These are phyloP conservation scores for Callipepla californica DNA, from an alignment of 2,113 vertebrate genomes.

Conservation along the genomic window DNA sequence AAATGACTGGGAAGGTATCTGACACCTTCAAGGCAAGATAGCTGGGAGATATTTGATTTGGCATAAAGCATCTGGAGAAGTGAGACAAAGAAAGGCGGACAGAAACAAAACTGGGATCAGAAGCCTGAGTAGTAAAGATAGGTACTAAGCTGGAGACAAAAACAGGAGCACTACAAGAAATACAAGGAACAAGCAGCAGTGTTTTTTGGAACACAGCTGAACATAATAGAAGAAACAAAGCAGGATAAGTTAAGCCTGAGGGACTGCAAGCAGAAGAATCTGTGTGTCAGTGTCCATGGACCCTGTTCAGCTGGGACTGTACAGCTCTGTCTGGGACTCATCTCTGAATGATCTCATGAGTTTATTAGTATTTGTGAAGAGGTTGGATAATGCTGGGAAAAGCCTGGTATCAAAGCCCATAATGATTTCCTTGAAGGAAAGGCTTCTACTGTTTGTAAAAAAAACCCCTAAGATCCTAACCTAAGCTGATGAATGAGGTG, in stretches of 20 bases:
- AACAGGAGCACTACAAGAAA: background rate
- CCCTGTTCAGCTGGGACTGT: background rate
- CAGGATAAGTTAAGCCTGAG: background rate
- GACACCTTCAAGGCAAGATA: background rate
- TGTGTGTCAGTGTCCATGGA: rapidly evolving
- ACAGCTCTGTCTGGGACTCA: background rate
- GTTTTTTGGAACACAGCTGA: background rate
- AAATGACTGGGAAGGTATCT: background rate
- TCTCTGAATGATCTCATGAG: background rate
- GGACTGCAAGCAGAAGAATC: background rate
- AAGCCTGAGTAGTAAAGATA: background rate
- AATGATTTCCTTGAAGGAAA: background rate
- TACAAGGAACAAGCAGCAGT: background rate
- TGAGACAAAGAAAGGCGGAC: background rate
- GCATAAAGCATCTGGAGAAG: background rate
- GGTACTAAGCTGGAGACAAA: background rate
- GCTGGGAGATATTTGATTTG: background rate
- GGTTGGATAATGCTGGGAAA: background rate
- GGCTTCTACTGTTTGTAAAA: background rate
- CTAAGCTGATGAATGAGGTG: background rate
- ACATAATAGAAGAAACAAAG: background rate
- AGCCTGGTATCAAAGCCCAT: background rate
- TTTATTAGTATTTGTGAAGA: background rate
- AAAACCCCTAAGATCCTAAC: background rate
- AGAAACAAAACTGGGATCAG: background rate